A percentile compares a stretch with the other conserved stretches of the same genome.
These are phyloP conservation scores for Dusona sp. DNA, from an alignment of 2,888 invertebrate genomes.

Conservation along the genomic window DNA sequence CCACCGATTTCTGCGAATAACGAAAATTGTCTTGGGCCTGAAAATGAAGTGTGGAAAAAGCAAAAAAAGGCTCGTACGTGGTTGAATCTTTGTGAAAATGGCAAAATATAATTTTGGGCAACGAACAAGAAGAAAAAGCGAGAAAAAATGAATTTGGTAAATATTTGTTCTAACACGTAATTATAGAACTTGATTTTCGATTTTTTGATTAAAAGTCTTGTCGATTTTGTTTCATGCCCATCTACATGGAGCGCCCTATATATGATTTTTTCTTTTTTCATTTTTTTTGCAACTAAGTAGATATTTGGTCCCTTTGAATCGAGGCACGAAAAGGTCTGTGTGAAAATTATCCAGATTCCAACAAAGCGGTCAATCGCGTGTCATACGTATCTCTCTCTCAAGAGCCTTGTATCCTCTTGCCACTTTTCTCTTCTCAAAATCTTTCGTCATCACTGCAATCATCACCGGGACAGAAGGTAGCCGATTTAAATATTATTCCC, in stretches of 20 bases:
- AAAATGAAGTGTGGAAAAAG: not conserved
- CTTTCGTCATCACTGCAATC: slow-evolving; percentile 41
- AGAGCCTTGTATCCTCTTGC: not conserved
- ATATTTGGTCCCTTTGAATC: slow-evolving; percentile 6
- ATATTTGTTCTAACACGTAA: not conserved
- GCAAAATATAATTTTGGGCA: not conserved
- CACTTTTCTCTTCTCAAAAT: slow-evolving; percentile 12
- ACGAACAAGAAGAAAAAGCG: not conserved
- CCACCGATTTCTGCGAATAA: slow-evolving; percentile 4
- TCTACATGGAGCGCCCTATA: not conserved
- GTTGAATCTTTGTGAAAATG: not conserved
- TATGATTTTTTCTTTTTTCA: not conserved
- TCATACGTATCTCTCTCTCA: not conserved
- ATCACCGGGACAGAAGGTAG: slow-evolving; percentile 5
- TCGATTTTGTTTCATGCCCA: not conserved
- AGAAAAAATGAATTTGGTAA: not conserved
- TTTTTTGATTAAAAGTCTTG: not conserved
- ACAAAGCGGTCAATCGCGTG: slow-evolving; percentile 44
- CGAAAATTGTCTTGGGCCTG: not conserved
- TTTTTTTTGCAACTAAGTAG: not conserved
- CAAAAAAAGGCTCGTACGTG: not conserved
- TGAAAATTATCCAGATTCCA: slow-evolving; percentile 61
- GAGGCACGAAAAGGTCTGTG: slow-evolving; percentile 12
- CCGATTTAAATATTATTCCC: slow-evolving; percentile 40
- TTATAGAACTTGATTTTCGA: not conserved